These are phyloP conservation scores for Zelleria hepariella DNA, from an alignment of 2,888 invertebrate species.

Conservation along the genomic window DNA sequence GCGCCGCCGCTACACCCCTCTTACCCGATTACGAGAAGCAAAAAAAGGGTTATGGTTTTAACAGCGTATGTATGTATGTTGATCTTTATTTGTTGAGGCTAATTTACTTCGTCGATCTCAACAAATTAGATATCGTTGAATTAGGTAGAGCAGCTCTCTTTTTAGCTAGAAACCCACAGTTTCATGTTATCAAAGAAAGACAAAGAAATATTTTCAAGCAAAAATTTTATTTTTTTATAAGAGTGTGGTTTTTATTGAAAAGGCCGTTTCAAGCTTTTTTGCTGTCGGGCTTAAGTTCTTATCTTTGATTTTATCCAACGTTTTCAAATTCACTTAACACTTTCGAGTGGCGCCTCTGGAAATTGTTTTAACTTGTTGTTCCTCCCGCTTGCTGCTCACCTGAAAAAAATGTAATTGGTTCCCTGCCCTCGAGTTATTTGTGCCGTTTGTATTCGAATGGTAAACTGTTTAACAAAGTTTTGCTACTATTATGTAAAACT, in stretches of 20 bases:
- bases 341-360: conserved; percentile 42
- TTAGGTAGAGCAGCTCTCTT: too few species aligned
- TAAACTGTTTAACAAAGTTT: neutral
- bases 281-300: neutral
- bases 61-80: conserved; percentile 10
- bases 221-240: too few species aligned
- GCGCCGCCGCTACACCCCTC: conserved; percentile 18
- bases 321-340: conserved; percentile 55
- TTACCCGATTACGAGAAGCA: neutral
- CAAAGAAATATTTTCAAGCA: too few species aligned
- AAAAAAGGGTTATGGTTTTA: neutral
- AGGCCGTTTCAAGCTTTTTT: neutral
- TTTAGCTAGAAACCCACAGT: too few species aligned
- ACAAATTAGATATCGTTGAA: too few species aligned
- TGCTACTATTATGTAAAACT: too few species aligned
- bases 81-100: too few species aligned
- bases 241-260: neutral
- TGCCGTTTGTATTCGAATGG: neutral
- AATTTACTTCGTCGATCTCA: too few species aligned
- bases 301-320: conserved; percentile 23
- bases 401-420: conserved; percentile 45
- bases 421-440: conserved; percentile 24
- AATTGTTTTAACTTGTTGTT: conserved; percentile 44
- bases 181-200: too few species aligned
- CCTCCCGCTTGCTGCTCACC: conserved; percentile 38